Percentiles rank a stretch among this genome's conserved stretches.
Conservation (phyloP, 92 coral and sea anemone genomes). For the Heliopora coerulea region DNA sequence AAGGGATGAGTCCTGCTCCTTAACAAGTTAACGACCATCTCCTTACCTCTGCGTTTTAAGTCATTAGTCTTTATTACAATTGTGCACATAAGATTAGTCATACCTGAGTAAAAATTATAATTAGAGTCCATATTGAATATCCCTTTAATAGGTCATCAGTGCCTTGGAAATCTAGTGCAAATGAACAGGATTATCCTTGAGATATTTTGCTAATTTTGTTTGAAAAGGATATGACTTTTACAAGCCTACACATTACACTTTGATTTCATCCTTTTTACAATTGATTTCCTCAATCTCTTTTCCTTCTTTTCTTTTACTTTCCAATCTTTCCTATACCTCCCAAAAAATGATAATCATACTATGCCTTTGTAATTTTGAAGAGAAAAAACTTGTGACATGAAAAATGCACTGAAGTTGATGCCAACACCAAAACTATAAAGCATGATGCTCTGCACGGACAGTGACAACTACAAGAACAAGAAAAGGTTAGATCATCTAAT, state of each 20-base stretch:
- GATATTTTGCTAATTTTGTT: too few species aligned
- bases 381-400: constrained; percentile 19
- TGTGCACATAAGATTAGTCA: too few species aligned
- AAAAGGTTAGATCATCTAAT: neutral
- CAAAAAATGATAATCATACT: neutral
- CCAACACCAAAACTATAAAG: constrained; percentile 74
- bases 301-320: neutral
- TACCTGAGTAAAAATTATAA: constrained; percentile 79
- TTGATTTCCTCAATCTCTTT: neutral
- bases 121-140: constrained; percentile 67
- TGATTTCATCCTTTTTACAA: too few species aligned
- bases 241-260: too few species aligned
- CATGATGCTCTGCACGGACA: constrained; percentile 76
- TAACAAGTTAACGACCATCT: too few species aligned
- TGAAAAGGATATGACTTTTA: too few species aligned
- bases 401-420: constrained; percentile 70
- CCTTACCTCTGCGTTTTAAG: too few species aligned
- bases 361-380: neutral
- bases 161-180: constrained; percentile 11
- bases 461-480: constrained; percentile 59
- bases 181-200: too few species aligned
- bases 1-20: too few species aligned
- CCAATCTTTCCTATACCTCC: neutral
- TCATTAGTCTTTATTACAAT: too few species aligned
- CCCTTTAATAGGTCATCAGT: constrained; percentile 53